Evolutionary conservation across 2,797 vertebrate species (phyloP), one percentile per base, ranked within the genome.

Genomic region (Decapterus maruadsi): DNA sequence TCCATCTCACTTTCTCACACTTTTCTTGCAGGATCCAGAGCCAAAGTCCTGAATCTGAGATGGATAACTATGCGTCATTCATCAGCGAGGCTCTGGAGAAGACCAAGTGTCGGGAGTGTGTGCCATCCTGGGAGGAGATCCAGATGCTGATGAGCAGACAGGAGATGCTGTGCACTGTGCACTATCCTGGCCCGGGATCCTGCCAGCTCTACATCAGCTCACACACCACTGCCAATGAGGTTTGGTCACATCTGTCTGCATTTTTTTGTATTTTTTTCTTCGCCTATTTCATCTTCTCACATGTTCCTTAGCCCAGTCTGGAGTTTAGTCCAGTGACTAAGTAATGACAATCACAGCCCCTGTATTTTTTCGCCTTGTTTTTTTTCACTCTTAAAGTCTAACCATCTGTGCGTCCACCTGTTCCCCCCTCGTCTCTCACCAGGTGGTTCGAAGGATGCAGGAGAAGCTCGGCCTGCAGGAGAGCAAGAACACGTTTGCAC

Each of bases 111-210:
- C 93, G 97, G 7, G 96, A 98, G 89, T 95, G 95, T 0, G 97
- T 99, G 77, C 98, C 98, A 4, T 99, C 97, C 1, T 95, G 97
- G 93, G 97, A 97, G 22, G 98, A 99, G 95, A 98, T 99, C 92
- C 95, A 96, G 53, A 96, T 96, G 71, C 93, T 99, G 88, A 97
- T 97, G 92, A 94, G 82, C 70, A 87, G 96, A 59, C 96, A 97
- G 85, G 96, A 97, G 91, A 95, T 98, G 94, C 80, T 96, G 75
- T 97, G 97, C 87, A 96, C 95, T 0, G 95, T 97, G 74, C 95
- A 97, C 92, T 97, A 97, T 86, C 97, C 97, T 0, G 97, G 97
- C 10, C 94, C 96, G 0, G 95, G 96, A 0, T 93, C 95, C 87
- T 97, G 97, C 90, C 95, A 94, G 1, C 95, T 99, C 82, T 94